phyloP scores from a whole-genome alignment of 2,113 vertebrate genomes.

The Callithrix jacchus region DNA sequence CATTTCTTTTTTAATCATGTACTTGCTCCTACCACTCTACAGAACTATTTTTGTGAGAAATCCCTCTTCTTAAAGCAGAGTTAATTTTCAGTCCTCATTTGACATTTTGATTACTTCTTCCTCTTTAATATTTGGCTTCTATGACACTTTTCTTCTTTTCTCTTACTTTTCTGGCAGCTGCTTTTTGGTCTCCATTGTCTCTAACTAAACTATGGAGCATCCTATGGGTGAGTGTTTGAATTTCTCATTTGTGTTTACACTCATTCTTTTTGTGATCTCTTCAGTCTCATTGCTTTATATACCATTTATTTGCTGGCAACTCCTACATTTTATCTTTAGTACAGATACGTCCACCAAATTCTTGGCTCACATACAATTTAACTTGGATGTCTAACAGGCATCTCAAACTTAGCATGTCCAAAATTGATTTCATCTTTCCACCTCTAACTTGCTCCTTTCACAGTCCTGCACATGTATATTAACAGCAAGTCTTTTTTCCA shows the following conservation, averaged over 20 bases:
- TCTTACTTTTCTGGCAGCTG: not conserved
- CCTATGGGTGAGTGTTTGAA: not conserved
- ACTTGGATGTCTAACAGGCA: not conserved
- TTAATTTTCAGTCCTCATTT: not conserved
- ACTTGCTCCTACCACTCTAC: not conserved
- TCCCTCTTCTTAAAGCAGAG: not conserved
- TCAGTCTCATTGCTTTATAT: not conserved
- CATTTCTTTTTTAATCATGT: not conserved
- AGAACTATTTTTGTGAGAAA: not conserved
- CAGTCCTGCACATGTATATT: not conserved
- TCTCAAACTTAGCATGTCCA: not conserved
- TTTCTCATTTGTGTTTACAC: not conserved
- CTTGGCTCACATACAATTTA: not conserved
- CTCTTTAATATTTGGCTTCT: not conserved
- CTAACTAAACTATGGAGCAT: not conserved
- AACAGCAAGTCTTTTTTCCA: not conserved
- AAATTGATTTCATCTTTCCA: not conserved
- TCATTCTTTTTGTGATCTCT: not conserved
- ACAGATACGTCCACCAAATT: constrained; percentile 2
- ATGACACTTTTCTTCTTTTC: not conserved
- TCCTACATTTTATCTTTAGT: constrained; percentile 6
- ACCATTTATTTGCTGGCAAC: not conserved
- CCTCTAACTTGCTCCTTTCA: not conserved
- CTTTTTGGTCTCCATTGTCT: not conserved
- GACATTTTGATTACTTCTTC: not conserved